A percentile compares a stretch with the other conserved stretches of the same genome.
Conservation (phyloP, 2,113 vertebrate genomes). For the Toxotes chatareus region DNA sequence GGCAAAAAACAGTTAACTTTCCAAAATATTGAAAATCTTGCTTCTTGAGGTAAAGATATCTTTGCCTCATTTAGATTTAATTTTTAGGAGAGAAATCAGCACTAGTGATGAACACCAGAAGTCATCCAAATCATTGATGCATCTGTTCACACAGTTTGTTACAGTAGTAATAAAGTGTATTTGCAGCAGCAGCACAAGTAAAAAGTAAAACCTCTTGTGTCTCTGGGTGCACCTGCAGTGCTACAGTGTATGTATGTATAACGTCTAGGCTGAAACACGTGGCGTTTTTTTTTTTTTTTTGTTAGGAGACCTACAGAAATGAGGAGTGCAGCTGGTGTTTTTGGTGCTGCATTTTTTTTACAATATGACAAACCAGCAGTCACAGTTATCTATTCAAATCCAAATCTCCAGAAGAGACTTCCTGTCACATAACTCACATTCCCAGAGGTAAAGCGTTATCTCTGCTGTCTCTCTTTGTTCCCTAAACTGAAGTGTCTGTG, state of each 20-base stretch:
- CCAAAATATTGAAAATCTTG: not conserved
- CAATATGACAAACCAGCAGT: constrained; percentile 48
- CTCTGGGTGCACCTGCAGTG: not conserved
- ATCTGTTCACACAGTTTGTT: not conserved
- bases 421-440: constrained; percentile 69
- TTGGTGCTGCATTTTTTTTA: constrained; percentile 40
- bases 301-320: constrained; percentile 32
- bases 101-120: not conserved
- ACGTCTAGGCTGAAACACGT: constrained; percentile 4
- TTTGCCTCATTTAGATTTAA: not conserved
- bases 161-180: not conserved
- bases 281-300: constrained; percentile 5
- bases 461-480: constrained; percentile 56
- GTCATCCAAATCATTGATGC: not conserved
- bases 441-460: constrained; percentile 58
- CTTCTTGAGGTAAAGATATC: not conserved
- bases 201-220: not conserved
- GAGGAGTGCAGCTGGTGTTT: constrained; percentile 62
- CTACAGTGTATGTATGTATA: not conserved
- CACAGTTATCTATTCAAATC: constrained; percentile 41
- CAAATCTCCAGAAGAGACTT: constrained; percentile 63
- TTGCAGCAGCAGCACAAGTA: not conserved
- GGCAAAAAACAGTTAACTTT: not conserved
- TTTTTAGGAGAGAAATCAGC: not conserved
- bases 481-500: constrained; percentile 11